Conservation (phyloP, 1,140 invertebrate genomes). For the Drosophila miranda region DNA sequence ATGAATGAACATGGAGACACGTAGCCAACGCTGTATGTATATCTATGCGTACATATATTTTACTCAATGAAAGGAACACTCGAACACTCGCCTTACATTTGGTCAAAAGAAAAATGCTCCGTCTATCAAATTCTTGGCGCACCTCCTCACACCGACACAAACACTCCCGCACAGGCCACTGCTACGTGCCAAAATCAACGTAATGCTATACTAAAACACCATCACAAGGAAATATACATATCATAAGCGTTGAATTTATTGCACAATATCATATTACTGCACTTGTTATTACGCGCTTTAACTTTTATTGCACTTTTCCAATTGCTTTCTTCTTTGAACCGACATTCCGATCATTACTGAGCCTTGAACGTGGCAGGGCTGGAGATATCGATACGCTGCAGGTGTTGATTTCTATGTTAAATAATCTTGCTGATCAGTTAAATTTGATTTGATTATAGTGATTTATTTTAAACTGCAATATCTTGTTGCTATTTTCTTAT, state of each 20-base stretch:
- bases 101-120: conserved; percentile 11
- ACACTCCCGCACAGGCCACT: neutral
- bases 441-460: too few species aligned
- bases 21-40: conserved; percentile 24
- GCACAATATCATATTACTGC: conserved; percentile 24
- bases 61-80: conserved; percentile 46
- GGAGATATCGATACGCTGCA: too few species aligned
- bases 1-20: conserved; percentile 58
- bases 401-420: too few species aligned
- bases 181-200: conserved; percentile 54
- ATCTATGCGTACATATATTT: conserved; percentile 30
- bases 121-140: conserved; percentile 21
- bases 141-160: conserved; percentile 15
- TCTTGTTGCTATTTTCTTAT: too few species aligned
- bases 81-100: conserved; percentile 20
- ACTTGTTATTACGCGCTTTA: conserved; percentile 35
- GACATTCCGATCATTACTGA: neutral
- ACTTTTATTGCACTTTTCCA: conserved; percentile 25
- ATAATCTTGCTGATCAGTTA: too few species aligned
- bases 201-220: conserved; percentile 29
- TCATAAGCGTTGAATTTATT: conserved; percentile 19
- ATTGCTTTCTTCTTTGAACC: conserved; percentile 4
- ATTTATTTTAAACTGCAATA: too few species aligned
- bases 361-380: neutral
- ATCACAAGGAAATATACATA: conserved; percentile 12